Conservation (phyloP, 2,888 invertebrate species). For the Latheticus oryzae region DNA sequence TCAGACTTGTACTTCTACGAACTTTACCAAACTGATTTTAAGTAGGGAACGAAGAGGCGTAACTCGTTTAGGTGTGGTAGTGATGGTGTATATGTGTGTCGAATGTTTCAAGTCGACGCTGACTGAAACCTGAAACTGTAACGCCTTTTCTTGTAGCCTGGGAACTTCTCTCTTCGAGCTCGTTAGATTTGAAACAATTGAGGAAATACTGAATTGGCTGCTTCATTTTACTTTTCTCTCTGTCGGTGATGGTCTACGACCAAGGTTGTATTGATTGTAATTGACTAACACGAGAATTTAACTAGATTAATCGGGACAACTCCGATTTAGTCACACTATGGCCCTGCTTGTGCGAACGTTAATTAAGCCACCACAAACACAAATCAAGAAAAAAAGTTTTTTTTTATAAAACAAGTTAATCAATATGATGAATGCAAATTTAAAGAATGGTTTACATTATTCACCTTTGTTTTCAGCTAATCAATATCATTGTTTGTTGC, state of each 20-base stretch:
- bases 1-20: constrained; percentile 25
- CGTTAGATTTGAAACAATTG: constrained; percentile 34
- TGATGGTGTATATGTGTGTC: constrained; percentile 29
- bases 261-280: constrained; percentile 24
- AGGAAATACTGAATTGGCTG: constrained; percentile 25
- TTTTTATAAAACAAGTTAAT: neutral
- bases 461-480: too few species aligned
- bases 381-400: constrained; percentile 8
- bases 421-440: too few species aligned
- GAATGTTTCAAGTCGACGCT: constrained; percentile 15
- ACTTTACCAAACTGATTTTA: constrained; percentile 41
- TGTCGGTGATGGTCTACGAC: constrained; percentile 13
- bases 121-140: constrained; percentile 5
- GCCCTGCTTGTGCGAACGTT: constrained; percentile 1
- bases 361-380: constrained; percentile 12
- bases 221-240: too few species aligned
- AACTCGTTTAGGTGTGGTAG: constrained; percentile 33
- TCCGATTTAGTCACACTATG: neutral
- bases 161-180: constrained; percentile 24
- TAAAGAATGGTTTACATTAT: too few species aligned
- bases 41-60: constrained; percentile 29
- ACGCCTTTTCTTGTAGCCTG: constrained; percentile 5
- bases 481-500: too few species aligned
- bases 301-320: constrained; percentile 21
- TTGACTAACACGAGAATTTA: constrained; percentile 23